Conservation (phyloP, 1,140 invertebrate genomes). For the Drosophila sechellia region DNA sequence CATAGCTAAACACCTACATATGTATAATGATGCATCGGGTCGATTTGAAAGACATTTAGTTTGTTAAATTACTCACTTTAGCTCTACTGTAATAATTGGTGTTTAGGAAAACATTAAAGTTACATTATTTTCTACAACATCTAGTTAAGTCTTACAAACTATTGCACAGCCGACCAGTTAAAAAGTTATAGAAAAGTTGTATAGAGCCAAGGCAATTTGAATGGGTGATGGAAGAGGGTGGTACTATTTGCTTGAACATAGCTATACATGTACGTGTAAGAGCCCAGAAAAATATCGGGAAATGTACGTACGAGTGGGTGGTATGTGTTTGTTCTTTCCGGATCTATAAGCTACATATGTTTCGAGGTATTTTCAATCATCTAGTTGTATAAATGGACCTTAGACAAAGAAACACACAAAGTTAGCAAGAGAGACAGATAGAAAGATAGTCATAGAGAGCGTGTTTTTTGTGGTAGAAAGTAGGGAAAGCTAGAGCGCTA, state of each 20-base stretch:
- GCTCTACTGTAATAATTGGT: not conserved
- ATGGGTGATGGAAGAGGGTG: not conserved
- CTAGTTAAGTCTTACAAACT: not conserved
- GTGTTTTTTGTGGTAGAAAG: conserved; percentile 33
- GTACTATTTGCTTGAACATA: conserved; percentile 13
- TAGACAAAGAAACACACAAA: conserved; percentile 44
- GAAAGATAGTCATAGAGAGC: conserved; percentile 48
- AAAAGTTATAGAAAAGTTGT: not conserved
- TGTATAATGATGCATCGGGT: not conserved
- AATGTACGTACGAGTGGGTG: conserved; percentile 8
- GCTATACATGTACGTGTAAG: conserved; percentile 33
- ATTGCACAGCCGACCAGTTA: not conserved
- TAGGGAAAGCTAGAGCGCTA: conserved; percentile 53
- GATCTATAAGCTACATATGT: conserved; percentile 34
- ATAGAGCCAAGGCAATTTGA: not conserved
- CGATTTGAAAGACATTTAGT: not conserved
- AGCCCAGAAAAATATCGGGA: conserved; percentile 7
- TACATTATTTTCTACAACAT: not conserved
- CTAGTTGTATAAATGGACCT: conserved; percentile 31
- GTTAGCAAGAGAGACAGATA: conserved; percentile 36
- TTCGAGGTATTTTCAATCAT: conserved; percentile 12
- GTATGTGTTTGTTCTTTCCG: conserved; percentile 17
- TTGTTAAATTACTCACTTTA: not conserved
- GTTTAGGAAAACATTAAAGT: not conserved
- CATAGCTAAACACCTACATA: not conserved